phyloP scores from a whole-genome alignment of 1,140 invertebrate species.

The Neodiprion virginianus region DNA sequence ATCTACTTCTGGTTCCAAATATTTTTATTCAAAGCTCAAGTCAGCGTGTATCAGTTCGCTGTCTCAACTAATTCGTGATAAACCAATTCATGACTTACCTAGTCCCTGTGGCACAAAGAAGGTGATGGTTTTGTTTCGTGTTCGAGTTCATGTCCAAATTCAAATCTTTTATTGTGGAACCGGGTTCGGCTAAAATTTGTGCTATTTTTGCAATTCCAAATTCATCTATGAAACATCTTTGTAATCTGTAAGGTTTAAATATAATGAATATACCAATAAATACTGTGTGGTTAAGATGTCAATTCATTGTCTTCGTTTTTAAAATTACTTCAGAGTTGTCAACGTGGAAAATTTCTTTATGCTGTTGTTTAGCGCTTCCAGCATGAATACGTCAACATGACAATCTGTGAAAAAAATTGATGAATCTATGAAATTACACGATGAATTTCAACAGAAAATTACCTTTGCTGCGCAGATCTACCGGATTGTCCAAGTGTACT shows the following conservation, averaged over 20 bases:
- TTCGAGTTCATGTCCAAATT: slow-evolving; percentile 48
- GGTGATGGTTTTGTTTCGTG: slow-evolving; percentile 33
- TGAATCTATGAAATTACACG: background rate
- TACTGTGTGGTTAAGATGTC: background rate
- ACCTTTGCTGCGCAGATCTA: slow-evolving; percentile 29
- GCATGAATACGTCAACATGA: slow-evolving; percentile 30
- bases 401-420: slow-evolving; percentile 15
- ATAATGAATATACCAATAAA: background rate
- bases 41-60: no score
- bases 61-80: no score
- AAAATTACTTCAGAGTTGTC: slow-evolving; percentile 34
- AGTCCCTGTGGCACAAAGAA: slow-evolving; percentile 34
- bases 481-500: slow-evolving; percentile 16
- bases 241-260: slow-evolving; percentile 32
- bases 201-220: slow-evolving; percentile 40
- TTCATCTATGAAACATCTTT: slow-evolving; percentile 40
- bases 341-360: slow-evolving; percentile 32
- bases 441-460: background rate
- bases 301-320: background rate
- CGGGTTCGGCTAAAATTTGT: slow-evolving; percentile 32
- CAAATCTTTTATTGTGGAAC: slow-evolving; percentile 32
- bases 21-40: no score
- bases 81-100: background rate
- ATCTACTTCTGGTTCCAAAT: background rate
- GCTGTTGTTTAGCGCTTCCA: slow-evolving; percentile 30